Evolutionary conservation across 2,797 vertebrate species (phyloP).

Genomic region (Novumbra hubbsi): DNA sequence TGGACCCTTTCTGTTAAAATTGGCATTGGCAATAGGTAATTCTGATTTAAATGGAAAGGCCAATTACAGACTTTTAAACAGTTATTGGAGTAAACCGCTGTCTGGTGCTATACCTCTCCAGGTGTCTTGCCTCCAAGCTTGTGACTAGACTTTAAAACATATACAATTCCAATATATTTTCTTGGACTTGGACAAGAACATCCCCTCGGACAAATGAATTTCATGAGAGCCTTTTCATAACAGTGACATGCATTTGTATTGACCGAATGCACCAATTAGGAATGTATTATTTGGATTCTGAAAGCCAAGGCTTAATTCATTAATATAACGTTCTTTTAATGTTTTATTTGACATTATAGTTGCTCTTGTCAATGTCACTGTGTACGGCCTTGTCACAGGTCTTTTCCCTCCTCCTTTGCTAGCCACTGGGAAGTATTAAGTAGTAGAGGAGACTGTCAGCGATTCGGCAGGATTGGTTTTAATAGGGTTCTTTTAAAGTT

Average conservation of each 20-base stretch:
- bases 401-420: background rate
- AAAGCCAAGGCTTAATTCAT: background rate
- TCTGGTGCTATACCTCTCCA: slow-evolving; percentile 14
- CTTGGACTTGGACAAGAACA: slow-evolving; percentile 22
- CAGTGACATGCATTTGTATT: slow-evolving; percentile 26
- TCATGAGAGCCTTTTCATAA: slow-evolving; percentile 19
- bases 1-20: slow-evolving; percentile 32
- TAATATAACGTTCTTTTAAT: background rate
- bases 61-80: slow-evolving; percentile 35
- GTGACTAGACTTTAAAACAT: slow-evolving; percentile 22
- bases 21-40: slow-evolving; percentile 34
- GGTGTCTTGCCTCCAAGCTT: slow-evolving; percentile 35
- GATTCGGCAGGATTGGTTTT: slow-evolving; percentile 27
- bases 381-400: background rate
- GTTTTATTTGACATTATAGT: background rate
- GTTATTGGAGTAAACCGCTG: slow-evolving; percentile 31
- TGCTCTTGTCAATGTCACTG: background rate
- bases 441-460: slow-evolving; percentile 2
- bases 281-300: slow-evolving; percentile 17
- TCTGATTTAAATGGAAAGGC: slow-evolving; percentile 22
- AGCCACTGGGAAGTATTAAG: background rate
- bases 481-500: slow-evolving; percentile 47
- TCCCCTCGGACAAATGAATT: slow-evolving; percentile 12
- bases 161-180: slow-evolving; percentile 29
- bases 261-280: slow-evolving; percentile 34